Percentiles rank a stretch among this genome's conserved stretches.
Evolutionary conservation across 2,888 invertebrate species (phyloP).

Genomic region (Mesochorus sp.): DNA sequence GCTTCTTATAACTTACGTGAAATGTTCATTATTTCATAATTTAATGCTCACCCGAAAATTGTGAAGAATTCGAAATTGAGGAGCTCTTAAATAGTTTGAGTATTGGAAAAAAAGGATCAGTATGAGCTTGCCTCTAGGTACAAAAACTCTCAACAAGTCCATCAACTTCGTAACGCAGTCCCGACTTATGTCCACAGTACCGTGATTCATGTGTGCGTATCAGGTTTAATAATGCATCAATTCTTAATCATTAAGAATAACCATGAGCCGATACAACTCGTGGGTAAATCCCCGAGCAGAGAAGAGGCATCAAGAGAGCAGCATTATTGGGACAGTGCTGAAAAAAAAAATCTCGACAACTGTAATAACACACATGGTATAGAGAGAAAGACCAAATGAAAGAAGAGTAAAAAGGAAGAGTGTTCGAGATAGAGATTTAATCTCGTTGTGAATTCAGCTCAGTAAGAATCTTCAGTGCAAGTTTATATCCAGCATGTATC

Average conservation of each 20-base stretch:
- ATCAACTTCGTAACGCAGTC: neutral
- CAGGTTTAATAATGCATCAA: slow-evolving; percentile 76
- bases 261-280: slow-evolving; percentile 60
- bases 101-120: no score
- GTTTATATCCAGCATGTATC: neutral
- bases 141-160: neutral
- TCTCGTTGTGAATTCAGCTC: slow-evolving; percentile 54
- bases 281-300: slow-evolving; percentile 27
- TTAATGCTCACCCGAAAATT: no score
- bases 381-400: slow-evolving; percentile 29
- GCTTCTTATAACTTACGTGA: no score
- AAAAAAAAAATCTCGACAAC: slow-evolving; percentile 70
- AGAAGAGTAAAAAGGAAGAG: slow-evolving; percentile 39
- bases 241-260: slow-evolving; percentile 78
- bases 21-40: no score
- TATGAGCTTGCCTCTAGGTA: no score
- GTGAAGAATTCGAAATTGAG: neutral
- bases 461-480: slow-evolving; percentile 23
- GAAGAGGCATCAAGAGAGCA: slow-evolving; percentile 57
- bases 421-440: slow-evolving; percentile 57
- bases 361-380: slow-evolving; percentile 78
- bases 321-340: slow-evolving; percentile 46
- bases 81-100: no score
- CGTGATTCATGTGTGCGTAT: slow-evolving; percentile 68
- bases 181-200: neutral